Percentiles rank a stretch among this genome's conserved stretches.
These are phyloP conservation scores for Motacilla tschutschensis DNA, from an alignment of 2,113 vertebrate species.

Conservation along the genomic window DNA sequence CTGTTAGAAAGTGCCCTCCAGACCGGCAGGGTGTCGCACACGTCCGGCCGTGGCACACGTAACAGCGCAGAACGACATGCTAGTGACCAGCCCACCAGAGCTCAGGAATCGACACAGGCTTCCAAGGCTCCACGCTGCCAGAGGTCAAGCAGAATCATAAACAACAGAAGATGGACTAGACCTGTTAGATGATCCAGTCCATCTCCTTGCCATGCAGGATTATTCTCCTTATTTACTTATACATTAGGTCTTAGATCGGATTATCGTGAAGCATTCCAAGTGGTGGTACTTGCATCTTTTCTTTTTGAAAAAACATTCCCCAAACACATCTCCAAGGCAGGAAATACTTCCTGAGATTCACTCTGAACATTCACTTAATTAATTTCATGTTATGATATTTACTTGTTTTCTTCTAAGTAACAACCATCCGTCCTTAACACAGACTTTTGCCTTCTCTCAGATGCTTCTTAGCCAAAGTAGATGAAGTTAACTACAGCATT, in stretches of 20 bases:
- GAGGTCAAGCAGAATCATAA: slow-evolving; percentile 59
- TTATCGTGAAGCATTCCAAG: slow-evolving; percentile 37
- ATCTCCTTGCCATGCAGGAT: slow-evolving; percentile 56
- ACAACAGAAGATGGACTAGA: slow-evolving; percentile 56
- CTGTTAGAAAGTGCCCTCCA: slow-evolving; percentile 32
- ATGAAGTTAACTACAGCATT: slow-evolving; percentile 16
- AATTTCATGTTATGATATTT: slow-evolving; percentile 42
- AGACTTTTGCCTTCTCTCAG: slow-evolving; percentile 51
- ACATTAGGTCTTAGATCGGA: neutral
- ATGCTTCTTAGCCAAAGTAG: slow-evolving; percentile 52
- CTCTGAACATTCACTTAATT: slow-evolving; percentile 37
- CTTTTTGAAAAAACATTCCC: slow-evolving; percentile 31
- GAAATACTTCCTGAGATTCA: slow-evolving; percentile 19
- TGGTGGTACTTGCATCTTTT: slow-evolving; percentile 16
- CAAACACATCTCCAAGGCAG: slow-evolving; percentile 5
- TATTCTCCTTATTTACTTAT: slow-evolving; percentile 13
- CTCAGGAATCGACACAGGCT: slow-evolving; percentile 35
- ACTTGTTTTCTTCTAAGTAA: slow-evolving; percentile 8
- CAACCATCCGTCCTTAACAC: neutral
- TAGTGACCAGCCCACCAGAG: slow-evolving; percentile 33
- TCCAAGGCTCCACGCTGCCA: slow-evolving; percentile 61
- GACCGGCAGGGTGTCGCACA: neutral
- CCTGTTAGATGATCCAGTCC: slow-evolving; percentile 27
- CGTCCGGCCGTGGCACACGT: neutral
- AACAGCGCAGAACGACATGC: slow-evolving; percentile 39